phyloP scores from a whole-genome alignment of 2,113 vertebrate species.

The Myodes glareolus region DNA sequence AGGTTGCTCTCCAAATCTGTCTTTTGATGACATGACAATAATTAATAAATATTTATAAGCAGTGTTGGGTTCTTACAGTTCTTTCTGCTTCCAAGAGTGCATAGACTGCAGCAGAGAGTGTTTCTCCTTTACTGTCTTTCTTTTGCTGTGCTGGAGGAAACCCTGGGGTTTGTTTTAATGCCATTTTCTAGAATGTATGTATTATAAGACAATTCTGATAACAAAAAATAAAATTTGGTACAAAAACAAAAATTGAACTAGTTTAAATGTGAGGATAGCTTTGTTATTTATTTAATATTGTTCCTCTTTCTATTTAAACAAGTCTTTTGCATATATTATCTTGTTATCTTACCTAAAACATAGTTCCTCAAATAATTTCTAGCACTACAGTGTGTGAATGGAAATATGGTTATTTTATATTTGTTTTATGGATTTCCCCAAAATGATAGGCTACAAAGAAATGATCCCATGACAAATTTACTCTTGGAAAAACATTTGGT shows the following conservation, averaged over 20 bases:
- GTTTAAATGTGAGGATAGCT: background rate
- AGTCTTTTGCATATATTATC: constrained; percentile 6
- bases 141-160: background rate
- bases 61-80: background rate
- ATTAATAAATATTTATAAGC: constrained; percentile 8
- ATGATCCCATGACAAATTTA: background rate
- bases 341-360: background rate
- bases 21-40: background rate
- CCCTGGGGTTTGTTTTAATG: background rate
- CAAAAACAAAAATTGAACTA: background rate
- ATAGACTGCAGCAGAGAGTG: background rate
- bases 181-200: background rate
- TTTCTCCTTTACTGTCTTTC: background rate
- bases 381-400: background rate
- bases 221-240: background rate
- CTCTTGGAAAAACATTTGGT: background rate
- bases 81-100: background rate
- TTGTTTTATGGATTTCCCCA: background rate
- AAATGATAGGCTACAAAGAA: background rate
- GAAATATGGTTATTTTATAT: background rate
- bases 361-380: background rate
- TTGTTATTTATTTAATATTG: background rate
- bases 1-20: background rate
- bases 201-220: background rate
- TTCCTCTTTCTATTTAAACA: background rate